Evolutionary conservation across 2,888 invertebrate species (phyloP).

Genomic region (Gymnosoma rotundatum): DNA sequence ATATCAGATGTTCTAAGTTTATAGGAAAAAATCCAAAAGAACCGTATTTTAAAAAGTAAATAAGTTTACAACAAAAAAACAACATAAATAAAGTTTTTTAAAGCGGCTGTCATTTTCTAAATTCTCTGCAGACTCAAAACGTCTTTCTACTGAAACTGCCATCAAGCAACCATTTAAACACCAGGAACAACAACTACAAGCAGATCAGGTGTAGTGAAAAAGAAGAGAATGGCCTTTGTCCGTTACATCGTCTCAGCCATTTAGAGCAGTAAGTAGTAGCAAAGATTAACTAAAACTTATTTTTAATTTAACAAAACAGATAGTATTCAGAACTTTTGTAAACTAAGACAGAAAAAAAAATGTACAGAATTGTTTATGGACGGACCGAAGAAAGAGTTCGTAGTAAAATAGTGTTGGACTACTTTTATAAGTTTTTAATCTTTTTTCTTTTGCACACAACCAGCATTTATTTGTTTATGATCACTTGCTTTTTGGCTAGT

Average conservation of each 20-base stretch:
- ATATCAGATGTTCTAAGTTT: slow-evolving; percentile 10
- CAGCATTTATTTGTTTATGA: too few species aligned
- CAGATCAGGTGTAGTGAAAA: slow-evolving; percentile 65
- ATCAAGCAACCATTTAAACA: slow-evolving; percentile 61
- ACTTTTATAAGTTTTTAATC: slow-evolving; percentile 37
- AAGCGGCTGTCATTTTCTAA: slow-evolving; percentile 67
- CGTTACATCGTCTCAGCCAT: slow-evolving; percentile 32
- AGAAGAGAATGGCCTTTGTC: slow-evolving; percentile 40
- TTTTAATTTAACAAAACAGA: slow-evolving; percentile 21
- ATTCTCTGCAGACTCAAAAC: slow-evolving; percentile 64
- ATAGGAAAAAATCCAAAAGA: slow-evolving; percentile 9
- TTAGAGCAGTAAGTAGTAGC: slow-evolving; percentile 28
- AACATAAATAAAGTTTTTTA: slow-evolving; percentile 2
- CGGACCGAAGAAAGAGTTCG: slow-evolving; percentile 10
- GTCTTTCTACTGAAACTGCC: slow-evolving; percentile 62
- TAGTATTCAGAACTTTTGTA: slow-evolving; percentile 36
- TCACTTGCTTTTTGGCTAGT: too few species aligned
- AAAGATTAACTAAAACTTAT: slow-evolving; percentile 11
- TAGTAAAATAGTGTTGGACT: slow-evolving; percentile 57
- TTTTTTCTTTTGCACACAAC: neutral
- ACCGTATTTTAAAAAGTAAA: slow-evolving; percentile 35
- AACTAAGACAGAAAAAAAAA: slow-evolving; percentile 15
- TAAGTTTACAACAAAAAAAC: slow-evolving; percentile 6
- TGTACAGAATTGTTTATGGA: neutral
- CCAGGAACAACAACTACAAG: slow-evolving; percentile 47